These are phyloP conservation scores for Tetanocera ferruginea DNA, from an alignment of 2,888 invertebrate genomes.

Conservation along the genomic window DNA sequence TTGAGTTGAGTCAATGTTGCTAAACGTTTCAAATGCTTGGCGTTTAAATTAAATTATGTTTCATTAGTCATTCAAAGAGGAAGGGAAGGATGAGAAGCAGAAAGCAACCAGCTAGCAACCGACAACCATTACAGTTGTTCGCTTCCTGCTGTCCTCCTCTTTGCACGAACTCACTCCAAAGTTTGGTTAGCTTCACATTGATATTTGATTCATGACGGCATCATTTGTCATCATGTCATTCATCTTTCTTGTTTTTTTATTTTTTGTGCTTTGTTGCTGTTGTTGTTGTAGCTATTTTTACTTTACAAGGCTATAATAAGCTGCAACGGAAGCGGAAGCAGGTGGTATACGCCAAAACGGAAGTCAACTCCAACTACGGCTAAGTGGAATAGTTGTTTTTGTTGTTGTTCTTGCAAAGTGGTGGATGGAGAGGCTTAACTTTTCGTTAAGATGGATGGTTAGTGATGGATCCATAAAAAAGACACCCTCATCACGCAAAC, in stretches of 20 bases:
- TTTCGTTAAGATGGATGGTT: conserved; percentile 18
- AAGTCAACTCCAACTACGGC: conserved; percentile 9
- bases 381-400: neutral
- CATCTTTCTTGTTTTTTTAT: conserved; percentile 56
- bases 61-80: conserved; percentile 35
- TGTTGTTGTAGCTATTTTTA: neutral
- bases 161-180: conserved; percentile 13
- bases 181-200: conserved; percentile 58
- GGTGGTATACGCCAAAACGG: conserved; percentile 39
- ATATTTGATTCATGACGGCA: conserved; percentile 66
- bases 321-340: conserved; percentile 42
- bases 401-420: neutral
- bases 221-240: conserved; percentile 65
- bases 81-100: neutral
- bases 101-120: neutral
- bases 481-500: neutral
- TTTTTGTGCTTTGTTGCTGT: no score
- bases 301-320: conserved; percentile 40
- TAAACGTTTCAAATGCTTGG: conserved; percentile 27
- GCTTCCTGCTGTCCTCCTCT: neutral
- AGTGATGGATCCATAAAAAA: conserved; percentile 41
- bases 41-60: conserved; percentile 60
- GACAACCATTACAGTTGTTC: neutral
- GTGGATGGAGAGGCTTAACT: neutral
- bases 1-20: neutral